Evolutionary conservation across 2,113 vertebrate genomes (phyloP), one percentile per base, ranked within the genome.

Genomic region (Acanthisitta chloris): DNA sequence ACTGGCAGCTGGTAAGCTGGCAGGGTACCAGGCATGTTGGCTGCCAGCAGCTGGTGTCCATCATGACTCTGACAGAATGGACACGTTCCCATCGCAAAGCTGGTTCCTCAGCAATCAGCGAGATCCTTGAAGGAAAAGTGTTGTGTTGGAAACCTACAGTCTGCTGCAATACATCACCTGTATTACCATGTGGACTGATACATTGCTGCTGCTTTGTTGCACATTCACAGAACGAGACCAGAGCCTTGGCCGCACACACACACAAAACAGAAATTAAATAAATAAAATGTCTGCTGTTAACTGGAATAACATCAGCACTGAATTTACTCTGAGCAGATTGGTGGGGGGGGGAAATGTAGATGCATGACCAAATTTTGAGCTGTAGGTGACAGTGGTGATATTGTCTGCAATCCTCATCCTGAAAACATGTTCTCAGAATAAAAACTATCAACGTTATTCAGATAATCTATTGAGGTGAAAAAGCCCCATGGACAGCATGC

Each of bases 41-140:
- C 46, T 92, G 79, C 51, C 74, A 70, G 72, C 90, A 77, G 81
- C 87, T 81, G 71, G 58, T 82, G 81, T 62, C 86, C 64, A 78
- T 80, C 86, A 36, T 2, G 13, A 77, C 58, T 21, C 72, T 86
- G 92, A 90, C 67, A 93, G 88, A 80, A 72, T 1, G 45, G 82
- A 93, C 79, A 62, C 38, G 4, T 86, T 81, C 62, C 70, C 58
- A 65, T 46, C 5, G 1, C 48, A 72, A 59, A 55, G 21, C 33
- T 31, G 46, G 21, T 29, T 81, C 83, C 64, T 73, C 3, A 0
- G 26, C 12, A 36, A 52, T 29, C 77, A 67, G 36, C 54, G 87
- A 71, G 84, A 85, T 57, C 54, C 42, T 69, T 61, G 72, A 83
- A 54, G 51, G 62, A 73, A 66, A 86, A 90, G n/a, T 4, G 36